A percentile compares a stretch with the other conserved stretches of the same genome.
Conservation (phyloP, 2,888 invertebrate genomes). For the Scaptomyza flava region DNA sequence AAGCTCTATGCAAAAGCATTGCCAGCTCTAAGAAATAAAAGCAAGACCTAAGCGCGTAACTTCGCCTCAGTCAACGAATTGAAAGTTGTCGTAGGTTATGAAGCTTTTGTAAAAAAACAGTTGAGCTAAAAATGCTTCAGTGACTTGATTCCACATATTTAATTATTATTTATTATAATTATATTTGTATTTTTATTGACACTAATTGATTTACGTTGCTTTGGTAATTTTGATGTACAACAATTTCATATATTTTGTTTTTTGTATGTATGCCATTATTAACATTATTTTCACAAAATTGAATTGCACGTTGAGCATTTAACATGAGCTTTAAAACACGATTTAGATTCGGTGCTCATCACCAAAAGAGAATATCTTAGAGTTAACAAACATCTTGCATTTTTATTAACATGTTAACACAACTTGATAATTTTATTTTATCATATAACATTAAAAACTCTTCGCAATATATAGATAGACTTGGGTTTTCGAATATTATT, state of each 20-base stretch:
- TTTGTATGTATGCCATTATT: slow-evolving; percentile 38
- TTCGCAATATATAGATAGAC: slow-evolving; percentile 1
- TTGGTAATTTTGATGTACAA: slow-evolving; percentile 73
- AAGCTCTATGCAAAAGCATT: slow-evolving; percentile 50
- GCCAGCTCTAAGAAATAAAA: slow-evolving; percentile 46
- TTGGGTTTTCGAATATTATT: slow-evolving; percentile 1
- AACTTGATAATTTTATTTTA: slow-evolving; percentile 31
- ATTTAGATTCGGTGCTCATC: slow-evolving; percentile 28
- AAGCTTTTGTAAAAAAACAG: slow-evolving; percentile 38
- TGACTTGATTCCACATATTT: slow-evolving; percentile 22
- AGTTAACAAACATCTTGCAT: slow-evolving; percentile 40
- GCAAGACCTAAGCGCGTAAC: slow-evolving; percentile 13
- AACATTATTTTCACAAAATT: slow-evolving; percentile 45
- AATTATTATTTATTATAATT: slow-evolving; percentile 35
- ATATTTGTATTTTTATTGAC: slow-evolving; percentile 67
- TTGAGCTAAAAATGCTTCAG: not conserved
- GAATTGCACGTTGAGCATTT: slow-evolving; percentile 37
- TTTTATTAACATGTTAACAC: slow-evolving; percentile 28
- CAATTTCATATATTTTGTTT: slow-evolving; percentile 45
- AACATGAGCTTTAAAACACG: slow-evolving; percentile 47
- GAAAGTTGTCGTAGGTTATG: slow-evolving; percentile 51
- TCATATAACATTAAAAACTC: slow-evolving; percentile 25
- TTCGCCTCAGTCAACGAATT: slow-evolving; percentile 45
- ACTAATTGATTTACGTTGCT: slow-evolving; percentile 73
- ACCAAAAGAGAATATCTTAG: slow-evolving; percentile 46